Evolutionary conservation across 64 coral and sea anemone genomes (phyloP).

Genomic region (Exaiptasia diaphana): DNA sequence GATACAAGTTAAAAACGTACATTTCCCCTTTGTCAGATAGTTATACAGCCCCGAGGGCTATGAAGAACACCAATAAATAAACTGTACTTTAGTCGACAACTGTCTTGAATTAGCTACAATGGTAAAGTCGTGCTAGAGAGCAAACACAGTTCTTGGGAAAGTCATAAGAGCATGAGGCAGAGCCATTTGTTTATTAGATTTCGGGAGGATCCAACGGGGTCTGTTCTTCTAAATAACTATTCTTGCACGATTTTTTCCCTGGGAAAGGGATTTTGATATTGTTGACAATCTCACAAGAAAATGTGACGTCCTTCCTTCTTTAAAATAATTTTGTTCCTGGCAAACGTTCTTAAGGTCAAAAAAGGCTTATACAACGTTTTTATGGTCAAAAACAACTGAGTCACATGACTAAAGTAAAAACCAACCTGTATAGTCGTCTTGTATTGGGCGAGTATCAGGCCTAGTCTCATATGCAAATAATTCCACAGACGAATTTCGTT

Average conservation of each 20-base stretch:
- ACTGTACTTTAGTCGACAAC: neutral
- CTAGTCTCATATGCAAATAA: slow-evolving; percentile 66
- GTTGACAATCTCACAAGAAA: neutral
- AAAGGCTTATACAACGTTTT: neutral
- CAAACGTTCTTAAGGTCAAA: neutral
- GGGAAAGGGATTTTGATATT: neutral
- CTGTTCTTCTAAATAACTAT: neutral
- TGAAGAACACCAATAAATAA: neutral
- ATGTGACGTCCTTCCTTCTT: neutral
- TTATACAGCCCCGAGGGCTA: neutral
- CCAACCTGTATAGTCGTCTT: slow-evolving; percentile 56
- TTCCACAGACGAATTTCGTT: slow-evolving; percentile 68
- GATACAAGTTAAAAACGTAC: neutral
- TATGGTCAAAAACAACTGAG: neutral
- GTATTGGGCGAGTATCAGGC: slow-evolving; percentile 71
- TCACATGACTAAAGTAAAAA: neutral
- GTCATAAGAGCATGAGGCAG: neutral
- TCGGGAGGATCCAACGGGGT: too few relatives aligned
- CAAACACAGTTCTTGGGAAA: neutral
- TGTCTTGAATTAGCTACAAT: neutral
- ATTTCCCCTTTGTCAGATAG: neutral
- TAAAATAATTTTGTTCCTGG: neutral
- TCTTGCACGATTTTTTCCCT: neutral
- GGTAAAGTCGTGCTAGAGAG: neutral
- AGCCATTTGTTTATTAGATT: too few relatives aligned